Evolutionary conservation across 2,888 invertebrate species (phyloP).

Genomic region (Unio delphinus): DNA sequence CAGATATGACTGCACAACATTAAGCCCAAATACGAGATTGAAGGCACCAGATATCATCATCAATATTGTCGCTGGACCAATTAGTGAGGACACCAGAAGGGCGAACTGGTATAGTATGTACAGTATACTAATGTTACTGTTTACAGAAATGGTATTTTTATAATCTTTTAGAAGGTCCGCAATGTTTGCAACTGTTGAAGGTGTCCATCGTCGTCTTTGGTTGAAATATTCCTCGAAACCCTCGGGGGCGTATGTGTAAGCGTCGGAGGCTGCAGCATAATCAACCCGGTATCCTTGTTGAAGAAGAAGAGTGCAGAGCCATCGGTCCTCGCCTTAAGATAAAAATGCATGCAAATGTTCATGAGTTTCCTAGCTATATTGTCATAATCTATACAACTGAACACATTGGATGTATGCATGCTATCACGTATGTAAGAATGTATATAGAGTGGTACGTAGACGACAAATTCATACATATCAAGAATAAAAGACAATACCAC

Average conservation of each 20-base stretch:
- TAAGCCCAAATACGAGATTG: slow-evolving; percentile 53
- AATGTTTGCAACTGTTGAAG: slow-evolving; percentile 64
- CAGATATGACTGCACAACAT: slow-evolving; percentile 53
- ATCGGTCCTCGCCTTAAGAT: slow-evolving; percentile 56
- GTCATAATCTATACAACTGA: background rate
- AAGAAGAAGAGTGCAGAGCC: slow-evolving; percentile 63
- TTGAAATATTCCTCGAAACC: slow-evolving; percentile 64
- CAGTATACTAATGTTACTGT: slow-evolving; percentile 89
- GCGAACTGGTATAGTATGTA: slow-evolving; percentile 70
- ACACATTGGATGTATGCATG: no score
- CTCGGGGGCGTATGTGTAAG: slow-evolving; percentile 62
- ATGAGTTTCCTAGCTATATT: background rate
- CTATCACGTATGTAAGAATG: no score
- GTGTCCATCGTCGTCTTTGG: slow-evolving; percentile 63
- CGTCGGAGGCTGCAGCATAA: slow-evolving; percentile 62
- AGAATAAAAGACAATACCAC: accelerated
- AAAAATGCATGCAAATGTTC: background rate
- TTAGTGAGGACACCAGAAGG: slow-evolving; percentile 94
- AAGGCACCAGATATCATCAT: slow-evolving; percentile 68
- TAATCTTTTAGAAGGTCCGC: slow-evolving; percentile 77
- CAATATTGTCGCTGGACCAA: slow-evolving; percentile 75
- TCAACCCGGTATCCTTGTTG: slow-evolving; percentile 65
- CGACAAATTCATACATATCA: no score
- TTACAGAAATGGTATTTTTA: slow-evolving; percentile 93
- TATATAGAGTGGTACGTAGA: no score